Percentiles rank a stretch among this genome's conserved stretches.
phyloP scores from a whole-genome alignment of 2,888 invertebrate genomes.

The Autographa gamma region DNA sequence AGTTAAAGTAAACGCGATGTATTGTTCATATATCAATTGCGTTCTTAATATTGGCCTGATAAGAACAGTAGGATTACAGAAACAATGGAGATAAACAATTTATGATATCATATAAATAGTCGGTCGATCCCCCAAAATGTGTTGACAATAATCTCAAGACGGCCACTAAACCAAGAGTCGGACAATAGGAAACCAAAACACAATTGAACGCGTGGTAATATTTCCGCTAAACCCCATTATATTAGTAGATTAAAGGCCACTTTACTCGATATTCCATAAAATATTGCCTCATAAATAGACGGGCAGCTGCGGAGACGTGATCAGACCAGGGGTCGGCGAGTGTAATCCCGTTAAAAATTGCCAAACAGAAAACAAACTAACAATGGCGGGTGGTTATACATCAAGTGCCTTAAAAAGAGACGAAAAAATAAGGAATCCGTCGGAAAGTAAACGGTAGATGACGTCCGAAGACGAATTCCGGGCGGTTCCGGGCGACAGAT shows the following conservation, averaged over 20 bases:
- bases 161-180: slow-evolving; percentile 68
- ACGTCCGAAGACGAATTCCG: slow-evolving; percentile 82
- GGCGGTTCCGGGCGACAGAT: slow-evolving; percentile 81
- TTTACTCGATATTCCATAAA: slow-evolving; percentile 88
- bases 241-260: slow-evolving; percentile 88
- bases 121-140: slow-evolving; percentile 41
- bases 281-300: slow-evolving; percentile 87
- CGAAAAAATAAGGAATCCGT: slow-evolving; percentile 72
- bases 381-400: slow-evolving; percentile 80
- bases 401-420: slow-evolving; percentile 82
- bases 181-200: slow-evolving; percentile 80
- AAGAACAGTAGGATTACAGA: slow-evolving; percentile 2
- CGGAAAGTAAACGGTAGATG: slow-evolving; percentile 77
- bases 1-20: background rate
- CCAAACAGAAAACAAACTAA: slow-evolving; percentile 87
- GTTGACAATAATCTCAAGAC: slow-evolving; percentile 68
- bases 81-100: slow-evolving; percentile 23
- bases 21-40: background rate
- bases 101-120: slow-evolving; percentile 34
- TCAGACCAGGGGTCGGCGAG: slow-evolving; percentile 73
- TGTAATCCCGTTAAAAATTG: slow-evolving; percentile 88
- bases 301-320: slow-evolving; percentile 85
- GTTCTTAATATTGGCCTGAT: background rate
- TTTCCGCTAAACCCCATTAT: slow-evolving; percentile 81
- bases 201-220: slow-evolving; percentile 77